Evolutionary conservation across 2,797 vertebrate genomes (phyloP).

Genomic region (Acipenser ruthenus): DNA sequence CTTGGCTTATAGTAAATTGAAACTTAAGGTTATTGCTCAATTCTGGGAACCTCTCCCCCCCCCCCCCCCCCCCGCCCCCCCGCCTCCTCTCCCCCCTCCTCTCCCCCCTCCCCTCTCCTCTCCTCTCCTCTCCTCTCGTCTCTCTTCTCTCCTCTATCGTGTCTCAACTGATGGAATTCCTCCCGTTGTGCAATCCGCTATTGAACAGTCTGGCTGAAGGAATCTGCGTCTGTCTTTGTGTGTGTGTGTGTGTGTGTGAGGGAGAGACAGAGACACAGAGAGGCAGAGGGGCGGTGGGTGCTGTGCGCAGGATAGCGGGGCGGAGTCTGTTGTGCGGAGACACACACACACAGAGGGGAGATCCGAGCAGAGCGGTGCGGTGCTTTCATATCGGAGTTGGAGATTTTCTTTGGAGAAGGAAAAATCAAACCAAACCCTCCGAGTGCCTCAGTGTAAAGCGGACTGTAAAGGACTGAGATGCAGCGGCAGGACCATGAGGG

Average conservation of each 20-base stretch:
- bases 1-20: no score
- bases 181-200: background rate
- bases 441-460: no score
- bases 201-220: no score
- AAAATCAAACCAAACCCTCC: no score
- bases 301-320: constrained; percentile 16
- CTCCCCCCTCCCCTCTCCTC: background rate
- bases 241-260: constrained; percentile 35
- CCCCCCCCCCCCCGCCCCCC: background rate
- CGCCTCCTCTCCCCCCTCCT: background rate
- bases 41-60: no score
- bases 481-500: constrained; percentile 57
- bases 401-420: no score
- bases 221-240: background rate
- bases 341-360: background rate
- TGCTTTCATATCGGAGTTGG: no score
- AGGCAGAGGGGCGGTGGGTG: constrained; percentile 35
- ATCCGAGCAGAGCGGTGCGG: no score
- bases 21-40: no score
- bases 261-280: constrained; percentile 33
- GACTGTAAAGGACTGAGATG: constrained; percentile 43
- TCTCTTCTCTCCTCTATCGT: background rate
- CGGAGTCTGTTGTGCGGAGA: constrained; percentile 13
- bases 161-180: background rate
- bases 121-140: background rate